phyloP scores from a whole-genome alignment of 2,113 vertebrate genomes.

The Montifringilla adamsi region DNA sequence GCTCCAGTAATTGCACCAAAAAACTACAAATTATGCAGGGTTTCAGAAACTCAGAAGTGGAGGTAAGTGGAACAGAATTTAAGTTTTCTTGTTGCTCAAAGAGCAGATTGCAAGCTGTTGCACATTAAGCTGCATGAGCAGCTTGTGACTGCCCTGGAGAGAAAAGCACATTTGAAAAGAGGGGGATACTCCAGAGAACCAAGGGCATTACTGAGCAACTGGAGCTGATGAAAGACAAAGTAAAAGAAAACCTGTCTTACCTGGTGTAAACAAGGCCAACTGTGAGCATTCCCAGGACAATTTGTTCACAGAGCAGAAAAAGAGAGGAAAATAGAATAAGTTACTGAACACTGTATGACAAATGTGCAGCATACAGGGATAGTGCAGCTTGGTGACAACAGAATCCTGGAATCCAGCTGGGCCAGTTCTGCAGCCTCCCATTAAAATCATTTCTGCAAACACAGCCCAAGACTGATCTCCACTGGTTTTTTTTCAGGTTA shows the following conservation, averaged over 20 bases:
- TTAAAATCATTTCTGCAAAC: constrained; percentile 4
- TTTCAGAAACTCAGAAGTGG: not conserved
- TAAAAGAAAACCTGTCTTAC: constrained; percentile 78
- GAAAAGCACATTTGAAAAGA: not conserved
- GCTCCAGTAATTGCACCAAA: not conserved
- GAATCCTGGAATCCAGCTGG: constrained; percentile 28
- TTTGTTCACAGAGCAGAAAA: constrained; percentile 37
- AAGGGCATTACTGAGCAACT: constrained; percentile 51
- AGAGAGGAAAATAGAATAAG: constrained; percentile 14
- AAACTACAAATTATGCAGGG: not conserved
- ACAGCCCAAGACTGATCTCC: not conserved
- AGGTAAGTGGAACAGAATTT: not conserved
- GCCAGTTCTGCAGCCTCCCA: constrained; percentile 14
- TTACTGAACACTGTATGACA: not conserved
- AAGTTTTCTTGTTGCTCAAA: not conserved
- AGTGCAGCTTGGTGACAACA: not conserved
- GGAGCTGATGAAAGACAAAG: constrained; percentile 77
- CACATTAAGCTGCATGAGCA: not conserved
- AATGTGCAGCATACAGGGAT: not conserved
- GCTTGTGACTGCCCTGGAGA: not conserved
- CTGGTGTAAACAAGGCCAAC: constrained; percentile 98
- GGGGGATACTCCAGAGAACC: constrained; percentile 51
- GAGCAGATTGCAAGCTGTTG: not conserved
- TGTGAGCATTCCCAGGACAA: constrained; percentile 71
- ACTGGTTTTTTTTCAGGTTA: not conserved